Evolutionary conservation across 2,797 vertebrate genomes (phyloP).

Genomic region (Falco berigora): DNA sequence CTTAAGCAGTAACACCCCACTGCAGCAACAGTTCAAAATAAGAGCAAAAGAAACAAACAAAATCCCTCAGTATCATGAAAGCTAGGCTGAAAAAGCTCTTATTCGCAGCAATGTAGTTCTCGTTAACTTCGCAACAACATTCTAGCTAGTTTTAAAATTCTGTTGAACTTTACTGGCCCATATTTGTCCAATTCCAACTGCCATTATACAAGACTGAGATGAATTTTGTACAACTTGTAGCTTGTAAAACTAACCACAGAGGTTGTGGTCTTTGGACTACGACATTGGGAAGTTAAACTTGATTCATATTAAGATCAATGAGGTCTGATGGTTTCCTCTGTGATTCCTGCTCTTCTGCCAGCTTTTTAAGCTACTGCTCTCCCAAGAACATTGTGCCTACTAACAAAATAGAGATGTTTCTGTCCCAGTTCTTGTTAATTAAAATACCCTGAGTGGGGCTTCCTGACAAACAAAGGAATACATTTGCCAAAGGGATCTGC

Average conservation of each 20-base stretch:
- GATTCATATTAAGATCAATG: not conserved
- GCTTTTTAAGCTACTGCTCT: not conserved
- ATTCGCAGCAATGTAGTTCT: not conserved
- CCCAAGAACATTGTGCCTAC: not conserved
- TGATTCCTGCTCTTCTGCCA: not conserved
- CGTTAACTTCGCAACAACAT: not conserved
- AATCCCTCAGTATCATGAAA: not conserved
- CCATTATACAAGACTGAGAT: accelerated
- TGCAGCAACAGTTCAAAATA: not conserved
- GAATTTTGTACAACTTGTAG: not conserved
- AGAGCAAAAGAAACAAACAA: not conserved
- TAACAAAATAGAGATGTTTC: not conserved
- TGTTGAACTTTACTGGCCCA: not conserved
- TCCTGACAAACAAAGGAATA: not conserved
- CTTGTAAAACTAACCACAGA: not conserved
- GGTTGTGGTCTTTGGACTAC: not conserved
- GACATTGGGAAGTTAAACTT: not conserved
- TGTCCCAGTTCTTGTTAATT: not conserved
- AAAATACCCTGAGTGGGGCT: not conserved
- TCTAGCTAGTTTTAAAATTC: not conserved
- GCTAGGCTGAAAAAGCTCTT: not conserved
- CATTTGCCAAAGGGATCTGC: not conserved
- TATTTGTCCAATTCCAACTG: not conserved
- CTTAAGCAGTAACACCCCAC: not conserved
- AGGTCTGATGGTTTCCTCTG: not conserved